Evolutionary conservation across 2,888 invertebrate species (phyloP).

Genomic region (Diploptera punctata): DNA sequence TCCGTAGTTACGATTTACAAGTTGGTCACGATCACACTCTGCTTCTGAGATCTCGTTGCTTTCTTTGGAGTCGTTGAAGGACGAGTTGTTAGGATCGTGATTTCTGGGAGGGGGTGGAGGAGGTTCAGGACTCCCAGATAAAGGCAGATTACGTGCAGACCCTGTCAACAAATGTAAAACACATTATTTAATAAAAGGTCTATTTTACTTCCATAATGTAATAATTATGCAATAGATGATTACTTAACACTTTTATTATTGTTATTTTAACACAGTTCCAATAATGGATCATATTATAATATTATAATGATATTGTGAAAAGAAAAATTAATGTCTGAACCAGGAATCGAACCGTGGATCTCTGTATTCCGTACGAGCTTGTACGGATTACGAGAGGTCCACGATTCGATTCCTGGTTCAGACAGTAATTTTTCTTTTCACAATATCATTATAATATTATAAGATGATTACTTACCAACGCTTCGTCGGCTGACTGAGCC

Average conservation of each 20-base stretch:
- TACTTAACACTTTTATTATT: no score
- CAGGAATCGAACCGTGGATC: no score
- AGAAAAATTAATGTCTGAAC: no score
- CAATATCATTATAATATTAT: no score
- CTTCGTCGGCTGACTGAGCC: constrained; percentile 65
- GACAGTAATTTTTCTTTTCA: no score
- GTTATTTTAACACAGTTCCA: no score
- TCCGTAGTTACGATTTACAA: constrained; percentile 81
- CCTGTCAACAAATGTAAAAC: constrained; percentile 48
- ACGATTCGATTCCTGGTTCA: no score
- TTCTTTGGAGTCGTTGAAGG: constrained; percentile 92
- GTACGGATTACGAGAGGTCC: no score
- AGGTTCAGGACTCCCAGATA: constrained; percentile 66
- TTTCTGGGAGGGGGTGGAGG: constrained; percentile 80
- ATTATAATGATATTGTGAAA: constrained; percentile 34
- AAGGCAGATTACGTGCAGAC: constrained; percentile 63
- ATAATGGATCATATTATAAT: no score
- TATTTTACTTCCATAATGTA: no score
- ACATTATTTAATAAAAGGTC: no score
- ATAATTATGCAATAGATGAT: no score
- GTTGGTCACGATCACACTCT: constrained; percentile 86
- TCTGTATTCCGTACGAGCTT: constrained; percentile 59
- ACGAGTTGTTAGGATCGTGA: constrained; percentile 74
- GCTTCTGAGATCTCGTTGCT: constrained; percentile 94
- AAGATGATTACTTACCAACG: constrained; percentile 46